These are phyloP conservation scores for Cyrtorhinus lividipennis DNA, from an alignment of 1,140 invertebrate genomes.

Conservation along the genomic window DNA sequence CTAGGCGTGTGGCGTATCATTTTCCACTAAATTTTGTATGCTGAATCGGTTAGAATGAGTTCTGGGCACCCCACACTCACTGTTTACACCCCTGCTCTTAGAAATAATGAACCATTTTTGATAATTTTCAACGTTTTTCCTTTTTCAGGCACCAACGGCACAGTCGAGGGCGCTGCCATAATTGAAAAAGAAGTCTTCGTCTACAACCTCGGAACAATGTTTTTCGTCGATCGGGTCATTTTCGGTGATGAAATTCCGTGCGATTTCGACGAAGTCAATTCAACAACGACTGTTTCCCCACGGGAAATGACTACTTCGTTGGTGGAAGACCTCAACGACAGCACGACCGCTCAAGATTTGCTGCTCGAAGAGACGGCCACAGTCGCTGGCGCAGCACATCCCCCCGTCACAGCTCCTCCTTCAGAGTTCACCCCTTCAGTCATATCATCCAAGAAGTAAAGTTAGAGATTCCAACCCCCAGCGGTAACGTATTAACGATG, in stretches of 20 bases:
- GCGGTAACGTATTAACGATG: too few relatives aligned
- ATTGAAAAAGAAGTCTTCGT: conserved; percentile 43
- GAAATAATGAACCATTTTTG: too few relatives aligned
- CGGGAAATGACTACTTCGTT: conserved; percentile 2
- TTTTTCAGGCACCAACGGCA: conserved; percentile 28
- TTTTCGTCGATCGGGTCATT: conserved; percentile 40
- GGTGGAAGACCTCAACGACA: background rate
- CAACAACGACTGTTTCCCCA: background rate
- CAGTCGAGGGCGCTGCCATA: conserved; percentile 38
- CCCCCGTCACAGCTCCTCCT: background rate
- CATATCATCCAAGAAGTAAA: background rate
- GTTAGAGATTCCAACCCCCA: too few relatives aligned
- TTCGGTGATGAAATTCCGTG: conserved; percentile 29
- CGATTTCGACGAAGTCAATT: background rate
- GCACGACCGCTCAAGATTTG: background rate
- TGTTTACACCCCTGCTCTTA: too few relatives aligned
- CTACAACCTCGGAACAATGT: conserved; percentile 45
- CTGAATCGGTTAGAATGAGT: too few relatives aligned
- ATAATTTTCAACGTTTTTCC: background rate
- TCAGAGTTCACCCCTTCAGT: background rate
- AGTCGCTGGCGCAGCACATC: background rate
- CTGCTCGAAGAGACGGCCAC: background rate
- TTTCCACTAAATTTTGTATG: too few relatives aligned
- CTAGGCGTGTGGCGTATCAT: too few relatives aligned
- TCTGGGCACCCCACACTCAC: too few relatives aligned